Conservation (phyloP, 2,113 vertebrate species). For the Aythya baeri region DNA sequence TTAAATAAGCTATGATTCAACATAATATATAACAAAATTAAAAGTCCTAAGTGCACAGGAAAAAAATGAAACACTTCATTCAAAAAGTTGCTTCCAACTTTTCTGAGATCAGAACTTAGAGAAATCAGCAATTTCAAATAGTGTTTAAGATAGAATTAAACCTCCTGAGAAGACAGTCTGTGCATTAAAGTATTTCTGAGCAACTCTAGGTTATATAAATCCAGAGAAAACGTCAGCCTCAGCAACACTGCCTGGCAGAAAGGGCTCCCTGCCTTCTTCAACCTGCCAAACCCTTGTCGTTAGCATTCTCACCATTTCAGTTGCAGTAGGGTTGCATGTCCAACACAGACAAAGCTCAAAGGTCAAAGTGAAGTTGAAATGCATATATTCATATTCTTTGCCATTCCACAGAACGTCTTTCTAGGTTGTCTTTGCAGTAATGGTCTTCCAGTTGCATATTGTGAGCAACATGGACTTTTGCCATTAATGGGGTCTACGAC, state of each 20-base stretch:
- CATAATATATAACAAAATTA: not conserved
- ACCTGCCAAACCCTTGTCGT: not conserved
- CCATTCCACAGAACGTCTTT: too few relatives aligned
- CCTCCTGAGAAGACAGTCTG: not conserved
- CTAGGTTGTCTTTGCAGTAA: not conserved
- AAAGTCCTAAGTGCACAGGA: not conserved
- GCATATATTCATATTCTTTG: not conserved
- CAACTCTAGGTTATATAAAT: not conserved
- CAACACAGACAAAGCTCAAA: not conserved
- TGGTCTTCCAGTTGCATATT: not conserved
- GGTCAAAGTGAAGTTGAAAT: not conserved
- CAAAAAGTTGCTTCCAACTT: not conserved
- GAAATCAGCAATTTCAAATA: not conserved
- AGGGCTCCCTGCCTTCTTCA: not conserved
- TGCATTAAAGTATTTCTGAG: not conserved
- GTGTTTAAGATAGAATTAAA: not conserved
- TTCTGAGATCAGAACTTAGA: not conserved
- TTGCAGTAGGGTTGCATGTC: accelerated
- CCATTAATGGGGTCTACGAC: accelerated
- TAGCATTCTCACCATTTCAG: not conserved
- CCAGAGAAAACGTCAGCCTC: not conserved
- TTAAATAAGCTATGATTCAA: not conserved
- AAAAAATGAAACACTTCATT: not conserved
- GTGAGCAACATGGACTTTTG: not conserved
- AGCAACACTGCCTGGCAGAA: not conserved